phyloP scores from a whole-genome alignment of 2,888 invertebrate genomes.

The Drymonia ruficornis region DNA sequence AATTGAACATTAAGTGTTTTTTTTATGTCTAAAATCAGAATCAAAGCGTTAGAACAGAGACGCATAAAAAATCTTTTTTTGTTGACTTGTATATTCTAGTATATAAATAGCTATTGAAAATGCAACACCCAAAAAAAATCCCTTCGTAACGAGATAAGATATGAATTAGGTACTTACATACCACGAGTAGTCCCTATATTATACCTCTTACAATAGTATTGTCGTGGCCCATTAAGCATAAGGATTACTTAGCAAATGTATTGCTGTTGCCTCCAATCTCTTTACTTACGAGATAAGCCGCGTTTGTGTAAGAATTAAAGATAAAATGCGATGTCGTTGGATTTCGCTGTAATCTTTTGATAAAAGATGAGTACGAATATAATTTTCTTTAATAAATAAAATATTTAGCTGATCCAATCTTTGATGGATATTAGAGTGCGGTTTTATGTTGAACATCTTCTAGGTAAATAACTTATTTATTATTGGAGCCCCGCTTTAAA shows the following conservation, averaged over 20 bases:
- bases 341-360: slow-evolving; percentile 17
- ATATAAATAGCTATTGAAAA: too few relatives aligned
- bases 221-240: slow-evolving; percentile 38
- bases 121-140: slow-evolving; percentile 43
- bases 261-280: slow-evolving; percentile 38
- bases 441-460: too few relatives aligned
- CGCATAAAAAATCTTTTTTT: too few relatives aligned
- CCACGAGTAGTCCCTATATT: slow-evolving; percentile 15
- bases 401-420: neutral
- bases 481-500: too few relatives aligned
- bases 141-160: slow-evolving; percentile 20
- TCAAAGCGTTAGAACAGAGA: too few relatives aligned
- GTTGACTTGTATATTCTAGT: too few relatives aligned
- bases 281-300: slow-evolving; percentile 38
- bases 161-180: slow-evolving; percentile 15
- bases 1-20: too few relatives aligned
- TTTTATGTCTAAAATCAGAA: too few relatives aligned
- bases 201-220: slow-evolving; percentile 37
- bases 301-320: slow-evolving; percentile 31
- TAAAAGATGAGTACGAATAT: slow-evolving; percentile 20
- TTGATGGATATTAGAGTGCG: too few relatives aligned
- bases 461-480: too few relatives aligned
- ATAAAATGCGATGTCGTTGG: slow-evolving; percentile 22
- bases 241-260: slow-evolving; percentile 47
- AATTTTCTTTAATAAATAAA: slow-evolving; percentile 12